Base-by-base conservation (phyloP, 1,140 invertebrate species). In the Listronotus bonariensis region DNA sequence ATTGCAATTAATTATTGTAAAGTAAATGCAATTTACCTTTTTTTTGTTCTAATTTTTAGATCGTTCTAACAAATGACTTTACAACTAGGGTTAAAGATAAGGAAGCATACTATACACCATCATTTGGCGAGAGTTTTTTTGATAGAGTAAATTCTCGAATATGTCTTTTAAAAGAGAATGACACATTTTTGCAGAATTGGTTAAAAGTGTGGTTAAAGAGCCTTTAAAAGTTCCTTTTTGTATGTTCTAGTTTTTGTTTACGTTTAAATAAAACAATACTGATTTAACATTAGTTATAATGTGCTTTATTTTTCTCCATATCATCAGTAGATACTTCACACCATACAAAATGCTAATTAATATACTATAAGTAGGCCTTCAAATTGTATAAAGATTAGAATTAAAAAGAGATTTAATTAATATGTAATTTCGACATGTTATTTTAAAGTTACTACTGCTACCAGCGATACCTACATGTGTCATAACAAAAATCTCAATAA, bases 61-160 rank as follows among this genome's bases (percentile, higher is more conserved):
- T 84, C 2, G 74, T 84, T 1, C 36, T 84, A 14, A 82, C 82
- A 52, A 85, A 84, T 69, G 82, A 84, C 67, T 80, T 83, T 77
- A 84, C 81, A 10, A 81, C 81, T 5, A 74, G 82, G 36, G 65
- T 81, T 17, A 78, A 80, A 10, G 65, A 80, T 18, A 74, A 74
- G 0, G 72, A 74, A 1, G 76, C 53, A 26, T 68, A 55, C 17
- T 51, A 48, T 48, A 55, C 52, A 14, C 64, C 72, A 32, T 67
- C 72, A n/a, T 63, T 73, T 46, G 72, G 72, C 12, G 72, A 68
- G n/a, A 64, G 63, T 43, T 69, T 69, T 59, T 71, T 65, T 48
- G 69, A 73, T 45, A 38, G 70, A 38, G 59, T 72, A 26, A 72
- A 72, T 65, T 53, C 67, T 40, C 48, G 70, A 56, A 66, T 73